phyloP scores from a whole-genome alignment of 2,888 invertebrate genomes.

The Trachelus troglodyta region DNA sequence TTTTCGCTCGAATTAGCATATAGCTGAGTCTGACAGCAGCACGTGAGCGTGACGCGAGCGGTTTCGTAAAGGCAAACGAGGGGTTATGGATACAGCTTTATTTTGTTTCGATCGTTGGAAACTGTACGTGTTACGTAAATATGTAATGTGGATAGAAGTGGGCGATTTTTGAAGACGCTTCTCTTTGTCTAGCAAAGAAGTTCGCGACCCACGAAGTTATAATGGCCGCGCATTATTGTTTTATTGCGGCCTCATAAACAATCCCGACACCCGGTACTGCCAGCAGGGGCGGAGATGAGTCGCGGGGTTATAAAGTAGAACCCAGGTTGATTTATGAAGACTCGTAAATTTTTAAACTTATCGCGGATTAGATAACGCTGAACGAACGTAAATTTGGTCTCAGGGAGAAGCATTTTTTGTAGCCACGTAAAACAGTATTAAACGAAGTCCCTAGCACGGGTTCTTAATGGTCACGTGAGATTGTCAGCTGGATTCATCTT shows the following conservation, averaged over 20 bases:
- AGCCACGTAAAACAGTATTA: background rate
- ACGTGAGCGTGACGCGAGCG: background rate
- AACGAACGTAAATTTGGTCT: slow-evolving; percentile 41
- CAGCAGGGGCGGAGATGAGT: slow-evolving; percentile 2
- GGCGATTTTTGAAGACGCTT: background rate
- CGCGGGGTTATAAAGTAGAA: slow-evolving; percentile 21
- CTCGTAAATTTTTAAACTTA: slow-evolving; percentile 59
- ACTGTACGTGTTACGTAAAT: background rate
- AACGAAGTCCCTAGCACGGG: too few species aligned
- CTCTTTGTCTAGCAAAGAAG: slow-evolving; percentile 28
- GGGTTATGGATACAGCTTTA: background rate
- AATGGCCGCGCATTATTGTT: slow-evolving; percentile 55
- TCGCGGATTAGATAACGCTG: slow-evolving; percentile 54
- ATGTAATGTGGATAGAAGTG: background rate
- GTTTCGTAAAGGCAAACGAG: background rate
- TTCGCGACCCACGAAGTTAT: slow-evolving; percentile 42
- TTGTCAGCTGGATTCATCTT: background rate
- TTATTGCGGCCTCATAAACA: slow-evolving; percentile 54
- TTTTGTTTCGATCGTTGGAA: background rate
- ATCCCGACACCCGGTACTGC: slow-evolving; percentile 30
- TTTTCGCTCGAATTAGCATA: background rate
- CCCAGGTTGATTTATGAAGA: slow-evolving; percentile 51
- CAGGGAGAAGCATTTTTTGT: background rate
- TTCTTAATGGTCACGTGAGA: background rate
- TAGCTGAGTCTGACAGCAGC: background rate